Conservation (phyloP, 2,888 invertebrate genomes). For the Pantelozetes paolii region DNA sequence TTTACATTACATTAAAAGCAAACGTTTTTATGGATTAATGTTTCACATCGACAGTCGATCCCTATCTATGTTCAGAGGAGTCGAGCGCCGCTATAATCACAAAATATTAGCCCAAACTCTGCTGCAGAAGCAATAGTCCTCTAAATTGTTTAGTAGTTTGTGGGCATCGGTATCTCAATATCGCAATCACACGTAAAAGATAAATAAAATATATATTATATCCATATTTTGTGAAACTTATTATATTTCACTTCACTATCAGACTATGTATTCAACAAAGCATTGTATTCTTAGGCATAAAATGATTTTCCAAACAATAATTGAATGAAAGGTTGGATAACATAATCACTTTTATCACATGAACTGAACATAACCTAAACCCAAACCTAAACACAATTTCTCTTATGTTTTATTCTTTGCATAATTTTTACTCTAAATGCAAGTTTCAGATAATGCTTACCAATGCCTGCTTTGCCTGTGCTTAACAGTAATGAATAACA, state of each 20-base stretch:
- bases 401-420: no score
- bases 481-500: not conserved
- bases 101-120: slow-evolving; percentile 17
- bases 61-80: not conserved
- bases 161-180: not conserved
- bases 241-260: not conserved
- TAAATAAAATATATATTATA: slow-evolving; percentile 19
- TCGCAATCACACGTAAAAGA: slow-evolving; percentile 13
- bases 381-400: no score
- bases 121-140: slow-evolving; percentile 17
- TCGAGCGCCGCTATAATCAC: slow-evolving; percentile 8
- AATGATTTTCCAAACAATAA: not conserved
- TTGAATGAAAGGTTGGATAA: not conserved
- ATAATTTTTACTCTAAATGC: slow-evolving; percentile 7
- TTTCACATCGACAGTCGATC: not conserved
- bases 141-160: slow-evolving; percentile 24
- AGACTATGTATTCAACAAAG: not conserved
- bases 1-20: no score
- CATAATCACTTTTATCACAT: slow-evolving; percentile 14
- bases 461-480: no score
- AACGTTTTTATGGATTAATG: slow-evolving; percentile 32
- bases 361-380: no score
- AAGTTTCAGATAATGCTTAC: not conserved
- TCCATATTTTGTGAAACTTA: not conserved
- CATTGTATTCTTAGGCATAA: slow-evolving; percentile 8